phyloP scores from a whole-genome alignment of 2,888 invertebrate species.

The Nycteola revayana region DNA sequence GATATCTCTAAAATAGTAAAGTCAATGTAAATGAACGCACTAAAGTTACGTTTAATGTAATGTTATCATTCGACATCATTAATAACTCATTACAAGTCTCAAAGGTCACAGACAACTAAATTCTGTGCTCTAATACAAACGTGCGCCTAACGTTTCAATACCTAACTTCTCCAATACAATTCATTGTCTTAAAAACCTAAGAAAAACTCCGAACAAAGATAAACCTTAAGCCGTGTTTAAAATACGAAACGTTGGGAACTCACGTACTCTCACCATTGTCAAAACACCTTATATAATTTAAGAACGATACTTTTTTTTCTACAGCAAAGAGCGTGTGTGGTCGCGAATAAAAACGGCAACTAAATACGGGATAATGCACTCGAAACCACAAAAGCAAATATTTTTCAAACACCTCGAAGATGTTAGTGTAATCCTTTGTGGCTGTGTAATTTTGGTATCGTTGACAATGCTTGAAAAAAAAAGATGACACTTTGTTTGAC shows the following conservation, averaged over 20 bases:
- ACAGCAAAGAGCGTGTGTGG: slow-evolving; percentile 57
- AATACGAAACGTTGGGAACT: slow-evolving; percentile 63
- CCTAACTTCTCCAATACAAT: too few relatives aligned
- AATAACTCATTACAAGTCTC: too few relatives aligned
- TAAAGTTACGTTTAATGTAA: too few relatives aligned
- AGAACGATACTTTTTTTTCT: slow-evolving; percentile 43
- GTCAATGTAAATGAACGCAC: too few relatives aligned
- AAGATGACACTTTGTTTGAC: slow-evolving; percentile 51
- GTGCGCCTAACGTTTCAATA: too few relatives aligned
- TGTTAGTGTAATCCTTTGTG: slow-evolving; percentile 67
- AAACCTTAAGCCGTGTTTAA: slow-evolving; percentile 57
- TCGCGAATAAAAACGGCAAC: slow-evolving; percentile 60
- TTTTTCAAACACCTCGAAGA: slow-evolving; percentile 75
- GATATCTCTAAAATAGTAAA: too few relatives aligned
- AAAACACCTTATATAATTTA: slow-evolving; percentile 78
- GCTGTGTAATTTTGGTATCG: slow-evolving; percentile 73
- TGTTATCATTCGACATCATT: too few relatives aligned
- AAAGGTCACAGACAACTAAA: too few relatives aligned
- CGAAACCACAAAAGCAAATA: slow-evolving; percentile 67
- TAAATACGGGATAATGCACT: slow-evolving; percentile 66
- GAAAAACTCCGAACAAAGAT: too few relatives aligned
- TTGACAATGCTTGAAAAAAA: slow-evolving; percentile 67
- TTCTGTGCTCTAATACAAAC: too few relatives aligned
- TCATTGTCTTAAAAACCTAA: too few relatives aligned
- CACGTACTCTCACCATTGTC: slow-evolving; percentile 75